A percentile compares a stretch with the other conserved stretches of the same genome.
phyloP scores from a whole-genome alignment of 1,140 invertebrate species.

The Papilio dardanus region DNA sequence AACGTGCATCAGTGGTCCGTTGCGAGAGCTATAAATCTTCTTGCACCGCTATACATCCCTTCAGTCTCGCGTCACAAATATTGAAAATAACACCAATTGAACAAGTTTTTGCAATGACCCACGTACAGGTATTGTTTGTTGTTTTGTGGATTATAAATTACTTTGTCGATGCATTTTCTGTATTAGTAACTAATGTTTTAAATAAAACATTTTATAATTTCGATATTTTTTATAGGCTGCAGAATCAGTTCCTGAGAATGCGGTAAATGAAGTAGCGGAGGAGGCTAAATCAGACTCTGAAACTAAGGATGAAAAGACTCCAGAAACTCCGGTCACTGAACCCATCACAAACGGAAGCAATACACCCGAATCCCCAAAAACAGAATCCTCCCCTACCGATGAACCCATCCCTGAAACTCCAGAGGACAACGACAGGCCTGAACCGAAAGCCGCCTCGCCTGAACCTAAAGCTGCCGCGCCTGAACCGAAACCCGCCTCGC shows the following conservation, averaged over 20 bases:
- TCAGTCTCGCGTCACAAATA: slow-evolving; percentile 56
- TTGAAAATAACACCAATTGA: slow-evolving; percentile 38
- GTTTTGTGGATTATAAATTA: not conserved
- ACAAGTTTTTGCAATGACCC: slow-evolving; percentile 51
- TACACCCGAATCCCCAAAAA: slow-evolving; percentile 76
- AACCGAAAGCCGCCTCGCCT: slow-evolving; percentile 55
- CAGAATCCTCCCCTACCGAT: slow-evolving; percentile 55
- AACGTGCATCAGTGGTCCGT: slow-evolving; percentile 60
- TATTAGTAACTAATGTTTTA: not conserved
- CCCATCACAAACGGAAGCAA: slow-evolving; percentile 79
- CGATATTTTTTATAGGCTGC: slow-evolving; percentile 57
- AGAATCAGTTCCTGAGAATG: slow-evolving; percentile 62
- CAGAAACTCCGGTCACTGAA: slow-evolving; percentile 80
- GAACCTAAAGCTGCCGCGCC: slow-evolving; percentile 62
- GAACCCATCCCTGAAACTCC: slow-evolving; percentile 50
- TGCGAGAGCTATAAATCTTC: slow-evolving; percentile 62
- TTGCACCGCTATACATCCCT: slow-evolving; percentile 47
- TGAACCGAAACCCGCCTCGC: slow-evolving; percentile 54
- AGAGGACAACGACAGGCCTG: slow-evolving; percentile 56
- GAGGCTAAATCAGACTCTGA: slow-evolving; percentile 64
- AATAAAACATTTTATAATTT: not conserved
- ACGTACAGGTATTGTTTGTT: slow-evolving; percentile 52
- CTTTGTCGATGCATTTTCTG: no score
- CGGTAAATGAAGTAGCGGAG: slow-evolving; percentile 59
- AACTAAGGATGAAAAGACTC: slow-evolving; percentile 74